Evolutionary conservation across 2,888 invertebrate species (phyloP).

Genomic region (Eupithecia subumbrata): DNA sequence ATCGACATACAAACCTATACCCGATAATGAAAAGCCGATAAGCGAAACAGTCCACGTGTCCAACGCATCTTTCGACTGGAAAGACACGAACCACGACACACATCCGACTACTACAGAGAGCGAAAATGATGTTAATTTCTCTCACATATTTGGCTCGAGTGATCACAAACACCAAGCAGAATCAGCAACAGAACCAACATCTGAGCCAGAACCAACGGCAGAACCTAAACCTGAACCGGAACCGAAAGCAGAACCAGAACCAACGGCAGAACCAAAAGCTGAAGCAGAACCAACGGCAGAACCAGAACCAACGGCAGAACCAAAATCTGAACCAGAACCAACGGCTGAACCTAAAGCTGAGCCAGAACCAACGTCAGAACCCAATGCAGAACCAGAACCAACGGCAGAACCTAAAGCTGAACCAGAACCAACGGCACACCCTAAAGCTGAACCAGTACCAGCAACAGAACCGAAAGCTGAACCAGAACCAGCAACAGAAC

Average conservation of each 20-base stretch:
- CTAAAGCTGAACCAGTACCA: constrained; percentile 42
- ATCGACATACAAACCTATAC: constrained; percentile 54
- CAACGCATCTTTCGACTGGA: constrained; percentile 65
- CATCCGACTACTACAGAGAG: constrained; percentile 63
- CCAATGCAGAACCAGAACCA: constrained; percentile 42
- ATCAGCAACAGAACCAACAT: constrained; percentile 29
- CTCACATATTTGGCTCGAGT: constrained; percentile 65
- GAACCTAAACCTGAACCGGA: constrained; percentile 36
- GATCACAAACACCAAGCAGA: constrained; percentile 50
- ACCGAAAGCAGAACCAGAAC: constrained; percentile 43
- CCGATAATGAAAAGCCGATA: constrained; percentile 56
- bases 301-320: constrained; percentile 28
- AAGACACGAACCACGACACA: constrained; percentile 57
- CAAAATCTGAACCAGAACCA: constrained; percentile 42
- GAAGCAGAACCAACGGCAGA: constrained; percentile 33
- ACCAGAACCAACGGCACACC: constrained; percentile 10
- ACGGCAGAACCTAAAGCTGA: constrained; percentile 41
- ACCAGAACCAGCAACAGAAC: constrained; percentile 42
- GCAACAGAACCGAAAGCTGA: constrained; percentile 39
- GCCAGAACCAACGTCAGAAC: constrained; percentile 21
- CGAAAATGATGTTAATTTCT: constrained; percentile 62
- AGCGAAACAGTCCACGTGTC: constrained; percentile 49
- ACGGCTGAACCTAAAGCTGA: constrained; percentile 40
- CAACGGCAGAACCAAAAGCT: constrained; percentile 38
- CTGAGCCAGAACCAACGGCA: background rate